Conservation (phyloP, 2,113 vertebrate species). For the Calcarius ornatus region DNA sequence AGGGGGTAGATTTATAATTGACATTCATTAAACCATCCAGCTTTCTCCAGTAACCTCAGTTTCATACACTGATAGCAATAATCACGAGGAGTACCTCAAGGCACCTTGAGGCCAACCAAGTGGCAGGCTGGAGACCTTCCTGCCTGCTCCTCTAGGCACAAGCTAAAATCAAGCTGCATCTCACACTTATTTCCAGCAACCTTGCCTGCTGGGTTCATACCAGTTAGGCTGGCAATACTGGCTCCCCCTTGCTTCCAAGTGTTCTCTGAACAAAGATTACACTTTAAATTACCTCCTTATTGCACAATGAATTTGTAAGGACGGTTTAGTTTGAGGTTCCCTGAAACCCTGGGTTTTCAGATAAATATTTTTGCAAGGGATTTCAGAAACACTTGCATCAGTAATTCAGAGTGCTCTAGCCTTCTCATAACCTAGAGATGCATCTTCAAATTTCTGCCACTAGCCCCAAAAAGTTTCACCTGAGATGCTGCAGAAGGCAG, state of each 20-base stretch:
- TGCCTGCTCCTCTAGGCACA: background rate
- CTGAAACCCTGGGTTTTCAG: background rate
- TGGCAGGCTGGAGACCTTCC: background rate
- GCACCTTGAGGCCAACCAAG: background rate
- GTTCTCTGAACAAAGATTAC: background rate
- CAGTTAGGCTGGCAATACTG: background rate
- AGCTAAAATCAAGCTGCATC: background rate
- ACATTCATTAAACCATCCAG: background rate
- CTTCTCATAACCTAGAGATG: background rate
- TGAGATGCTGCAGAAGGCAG: background rate
- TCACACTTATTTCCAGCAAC: background rate
- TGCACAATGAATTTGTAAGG: background rate
- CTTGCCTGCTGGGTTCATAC: background rate
- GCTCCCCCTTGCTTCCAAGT: fast-evolving
- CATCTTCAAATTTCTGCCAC: background rate
- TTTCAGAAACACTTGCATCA: background rate
- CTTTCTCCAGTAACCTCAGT: background rate
- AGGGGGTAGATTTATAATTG: background rate
- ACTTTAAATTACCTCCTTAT: background rate
- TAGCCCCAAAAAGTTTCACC: background rate
- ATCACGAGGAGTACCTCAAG: background rate
- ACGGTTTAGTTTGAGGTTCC: background rate
- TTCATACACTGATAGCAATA: background rate
- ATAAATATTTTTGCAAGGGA: background rate
- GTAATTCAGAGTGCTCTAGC: background rate